These are phyloP conservation scores for Chalcosyrphus nemorum DNA, from an alignment of 2,888 invertebrate species.

Conservation along the genomic window DNA sequence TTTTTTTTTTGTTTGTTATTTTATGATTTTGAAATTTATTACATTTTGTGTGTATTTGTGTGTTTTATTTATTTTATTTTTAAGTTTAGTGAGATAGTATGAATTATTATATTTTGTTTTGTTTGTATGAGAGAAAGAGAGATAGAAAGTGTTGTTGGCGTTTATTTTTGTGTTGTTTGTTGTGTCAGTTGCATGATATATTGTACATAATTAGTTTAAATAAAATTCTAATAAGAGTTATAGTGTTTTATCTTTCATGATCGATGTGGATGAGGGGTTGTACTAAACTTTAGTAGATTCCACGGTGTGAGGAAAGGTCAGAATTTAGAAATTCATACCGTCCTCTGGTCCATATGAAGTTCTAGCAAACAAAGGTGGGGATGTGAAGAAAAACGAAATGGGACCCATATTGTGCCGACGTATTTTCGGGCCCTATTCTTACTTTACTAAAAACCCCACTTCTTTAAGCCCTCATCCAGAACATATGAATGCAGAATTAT, in stretches of 20 bases:
- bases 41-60: slow-evolving; percentile 51
- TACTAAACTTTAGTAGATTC: background rate
- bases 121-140: slow-evolving; percentile 64
- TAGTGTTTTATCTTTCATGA: background rate
- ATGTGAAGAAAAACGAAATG: too few species aligned
- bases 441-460: too few species aligned
- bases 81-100: slow-evolving; percentile 63
- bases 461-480: too few species aligned
- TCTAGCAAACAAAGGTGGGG: too few species aligned
- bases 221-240: background rate
- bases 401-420: too few species aligned
- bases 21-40: slow-evolving; percentile 22
- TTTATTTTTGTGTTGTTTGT: slow-evolving; percentile 3
- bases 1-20: slow-evolving; percentile 30
- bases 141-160: slow-evolving; percentile 56
- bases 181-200: slow-evolving; percentile 39
- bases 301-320: too few species aligned
- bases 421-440: too few species aligned
- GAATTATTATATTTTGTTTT: slow-evolving; percentile 50
- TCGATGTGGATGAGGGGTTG: background rate
- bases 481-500: background rate
- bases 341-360: too few species aligned
- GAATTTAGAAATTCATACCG: too few species aligned
- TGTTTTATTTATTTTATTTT: slow-evolving; percentile 23
- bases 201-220: background rate